A percentile compares a stretch with the other conserved stretches of the same genome.
These are phyloP conservation scores for Entomobrya proxima DNA, from an alignment of 2,888 invertebrate species.

Conservation along the genomic window DNA sequence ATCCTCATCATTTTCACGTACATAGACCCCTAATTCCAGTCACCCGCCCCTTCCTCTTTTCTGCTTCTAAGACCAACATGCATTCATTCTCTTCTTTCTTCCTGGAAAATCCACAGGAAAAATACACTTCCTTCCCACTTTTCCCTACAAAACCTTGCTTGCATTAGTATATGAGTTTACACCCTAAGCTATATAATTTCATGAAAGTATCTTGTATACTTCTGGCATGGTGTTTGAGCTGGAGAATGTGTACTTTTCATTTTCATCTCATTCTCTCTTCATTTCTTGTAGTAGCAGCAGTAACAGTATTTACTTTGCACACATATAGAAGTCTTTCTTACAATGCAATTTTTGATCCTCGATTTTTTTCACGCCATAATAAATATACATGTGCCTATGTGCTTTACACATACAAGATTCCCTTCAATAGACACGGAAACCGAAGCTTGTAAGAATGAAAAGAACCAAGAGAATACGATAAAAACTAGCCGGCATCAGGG, in stretches of 20 bases:
- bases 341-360: slow-evolving; percentile 41
- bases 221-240: background rate
- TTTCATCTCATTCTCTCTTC: background rate
- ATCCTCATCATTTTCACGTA: slow-evolving; percentile 74
- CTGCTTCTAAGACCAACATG: slow-evolving; percentile 57
- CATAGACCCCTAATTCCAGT: slow-evolving; percentile 72
- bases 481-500: slow-evolving; percentile 32
- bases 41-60: slow-evolving; percentile 71
- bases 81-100: slow-evolving; percentile 49
- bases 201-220: background rate
- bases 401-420: slow-evolving; percentile 1
- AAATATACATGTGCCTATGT: slow-evolving; percentile 35
- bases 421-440: too few relatives aligned
- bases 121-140: slow-evolving; percentile 59
- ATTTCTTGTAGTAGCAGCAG: background rate
- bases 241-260: background rate
- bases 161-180: slow-evolving; percentile 13
- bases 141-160: slow-evolving; percentile 24
- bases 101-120: slow-evolving; percentile 65
- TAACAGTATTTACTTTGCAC: background rate
- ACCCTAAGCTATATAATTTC: too few relatives aligned
- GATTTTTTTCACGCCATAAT: slow-evolving; percentile 70
- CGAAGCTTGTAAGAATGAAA: too few relatives aligned
- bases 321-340: background rate
- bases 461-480: slow-evolving; percentile 7